A percentile compares a stretch with the other conserved stretches of the same genome.
Evolutionary conservation across 2,113 vertebrate species (phyloP).

Genomic region (Macrotus californicus): DNA sequence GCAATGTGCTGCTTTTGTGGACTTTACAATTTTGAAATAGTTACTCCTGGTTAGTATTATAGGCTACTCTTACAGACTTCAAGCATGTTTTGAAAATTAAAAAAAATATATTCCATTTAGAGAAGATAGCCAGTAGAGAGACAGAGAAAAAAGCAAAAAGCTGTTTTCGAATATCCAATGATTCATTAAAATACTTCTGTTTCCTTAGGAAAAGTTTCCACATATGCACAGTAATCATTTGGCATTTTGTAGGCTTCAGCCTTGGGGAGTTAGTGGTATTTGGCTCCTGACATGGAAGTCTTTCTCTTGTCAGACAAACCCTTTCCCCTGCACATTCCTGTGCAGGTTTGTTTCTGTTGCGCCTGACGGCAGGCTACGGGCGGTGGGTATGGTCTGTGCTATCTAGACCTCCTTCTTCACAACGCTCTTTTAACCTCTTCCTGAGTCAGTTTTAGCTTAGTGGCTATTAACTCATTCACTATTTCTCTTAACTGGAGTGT

Average conservation of each 20-base stretch:
- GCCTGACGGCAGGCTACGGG: background rate
- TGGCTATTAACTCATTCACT: background rate
- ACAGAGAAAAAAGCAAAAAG: background rate
- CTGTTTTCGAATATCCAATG: conserved; percentile 50
- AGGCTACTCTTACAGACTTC: background rate
- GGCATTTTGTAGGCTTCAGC: conserved; percentile 51
- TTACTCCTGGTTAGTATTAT: background rate
- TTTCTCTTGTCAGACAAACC: conserved; percentile 70
- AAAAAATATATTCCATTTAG: background rate
- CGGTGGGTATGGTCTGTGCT: background rate
- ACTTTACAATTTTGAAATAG: background rate
- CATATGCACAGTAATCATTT: conserved; percentile 65
- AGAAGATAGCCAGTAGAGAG: background rate
- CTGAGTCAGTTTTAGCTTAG: background rate
- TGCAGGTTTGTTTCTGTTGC: conserved; percentile 23
- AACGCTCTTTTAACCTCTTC: background rate
- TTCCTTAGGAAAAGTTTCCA: conserved; percentile 65
- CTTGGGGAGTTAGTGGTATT: conserved; percentile 70
- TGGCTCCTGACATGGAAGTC: conserved; percentile 66
- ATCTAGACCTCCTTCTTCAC: background rate
- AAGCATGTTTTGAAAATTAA: background rate
- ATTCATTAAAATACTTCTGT: conserved; percentile 69
- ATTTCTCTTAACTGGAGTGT: background rate
- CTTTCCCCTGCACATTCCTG: conserved; percentile 58
- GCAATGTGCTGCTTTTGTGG: background rate